Evolutionary conservation across 1,140 invertebrate species (phyloP), one percentile per base, ranked within the genome.

Genomic region (Drosophila yakuba): DNA sequence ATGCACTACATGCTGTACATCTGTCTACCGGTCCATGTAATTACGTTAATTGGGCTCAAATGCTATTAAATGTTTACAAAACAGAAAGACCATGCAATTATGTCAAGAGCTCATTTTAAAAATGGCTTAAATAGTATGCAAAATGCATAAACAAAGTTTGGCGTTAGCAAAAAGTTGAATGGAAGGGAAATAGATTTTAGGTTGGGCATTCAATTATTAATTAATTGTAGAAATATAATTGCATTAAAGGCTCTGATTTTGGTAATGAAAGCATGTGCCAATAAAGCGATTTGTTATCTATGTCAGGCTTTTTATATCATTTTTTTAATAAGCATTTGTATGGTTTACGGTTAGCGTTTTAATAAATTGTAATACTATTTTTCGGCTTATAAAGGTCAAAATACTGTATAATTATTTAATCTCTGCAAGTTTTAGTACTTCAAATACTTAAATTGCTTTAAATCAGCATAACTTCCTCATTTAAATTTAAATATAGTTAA

Each of bases 11-110:
- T 48, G 52, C 36, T 58, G 51, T 28, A 55, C 52, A 57, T 48
- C 52, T 72, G 64, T 71, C 64, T 36, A 25, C 36, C 20, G 28
- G 54, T 56, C 28, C 39, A 63, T 66, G 43, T 61, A 78, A 82
- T 82, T 86, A 64, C 71, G 50, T 41, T 82, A 82, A 86, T 88
- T 75, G 62, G 69, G 61, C 60, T 69, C 20, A 74, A 86, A 54
- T 67, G 78, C 48, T 60, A 79, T 71, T 79, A 63, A 72, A 73
- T 64, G 60, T 78, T 68, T 78, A 51, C 48, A 55, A 48, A 43
- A 47, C 56, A 44, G 47, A 76, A 77, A 60, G 39, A 43, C 28
- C 59, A 54, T 62, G 72, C 39, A 79, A 68, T 79, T 64, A 79
- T 54, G 41, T 56, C 43, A 41, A 43, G 45, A 56, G 43, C 73